A percentile compares a stretch with the other conserved stretches of the same genome.
Evolutionary conservation across 2,797 vertebrate species (phyloP).

Genomic region (Urocyon cinereoargenteus): DNA sequence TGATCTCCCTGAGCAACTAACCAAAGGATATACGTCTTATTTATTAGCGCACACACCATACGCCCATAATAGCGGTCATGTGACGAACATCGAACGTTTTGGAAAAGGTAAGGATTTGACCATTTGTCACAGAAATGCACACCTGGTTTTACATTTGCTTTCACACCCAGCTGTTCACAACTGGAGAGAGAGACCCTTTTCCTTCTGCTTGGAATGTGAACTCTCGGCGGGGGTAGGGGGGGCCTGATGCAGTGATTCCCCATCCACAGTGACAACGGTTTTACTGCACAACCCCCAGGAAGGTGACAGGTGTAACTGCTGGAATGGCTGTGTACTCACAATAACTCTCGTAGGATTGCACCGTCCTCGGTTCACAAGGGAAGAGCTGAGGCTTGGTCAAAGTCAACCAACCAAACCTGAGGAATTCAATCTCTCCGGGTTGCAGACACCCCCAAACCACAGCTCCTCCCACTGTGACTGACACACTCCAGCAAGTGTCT

Average conservation of each 20-base stretch:
- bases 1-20: not conserved
- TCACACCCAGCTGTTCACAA: not conserved
- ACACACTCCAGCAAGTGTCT: not conserved
- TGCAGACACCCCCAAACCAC: not conserved
- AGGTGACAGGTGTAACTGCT: not conserved
- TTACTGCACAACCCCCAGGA: not conserved
- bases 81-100: not conserved
- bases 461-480: not conserved
- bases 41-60: too few relatives aligned
- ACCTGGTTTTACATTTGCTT: not conserved
- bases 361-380: too few relatives aligned
- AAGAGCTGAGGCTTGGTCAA: not conserved
- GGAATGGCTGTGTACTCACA: too few relatives aligned
- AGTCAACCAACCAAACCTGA: not conserved
- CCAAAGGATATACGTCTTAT: not conserved
- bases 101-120: not conserved
- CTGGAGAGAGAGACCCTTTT: not conserved
- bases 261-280: not conserved
- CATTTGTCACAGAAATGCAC: not conserved
- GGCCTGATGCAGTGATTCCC: not conserved
- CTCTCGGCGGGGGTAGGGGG: not conserved
- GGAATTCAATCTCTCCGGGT: not conserved
- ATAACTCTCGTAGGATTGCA: too few relatives aligned
- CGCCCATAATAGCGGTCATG: rapidly evolving
- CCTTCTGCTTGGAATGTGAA: not conserved